Conservation (phyloP, 1,140 invertebrate species). For the Thaumetopoea pityocampa region DNA sequence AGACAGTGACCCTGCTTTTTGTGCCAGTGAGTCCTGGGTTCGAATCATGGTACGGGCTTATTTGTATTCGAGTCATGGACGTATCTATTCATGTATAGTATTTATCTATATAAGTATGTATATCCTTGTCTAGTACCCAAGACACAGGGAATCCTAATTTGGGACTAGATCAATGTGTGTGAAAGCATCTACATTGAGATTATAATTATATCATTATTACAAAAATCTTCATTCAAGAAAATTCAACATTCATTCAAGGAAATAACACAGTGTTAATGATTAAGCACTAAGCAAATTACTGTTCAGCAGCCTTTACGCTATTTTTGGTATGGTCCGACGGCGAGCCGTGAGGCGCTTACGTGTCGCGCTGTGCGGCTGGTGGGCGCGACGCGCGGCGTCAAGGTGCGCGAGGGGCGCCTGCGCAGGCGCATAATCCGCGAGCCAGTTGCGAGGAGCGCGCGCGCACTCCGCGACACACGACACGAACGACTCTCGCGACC, state of each 20-base stretch:
- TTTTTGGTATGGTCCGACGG: constrained; percentile 65
- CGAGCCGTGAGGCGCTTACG: constrained; percentile 68
- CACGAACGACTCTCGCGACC: constrained; percentile 72
- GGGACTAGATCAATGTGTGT: background rate
- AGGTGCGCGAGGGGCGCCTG: constrained; percentile 46
- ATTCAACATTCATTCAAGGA: background rate
- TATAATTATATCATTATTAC: background rate
- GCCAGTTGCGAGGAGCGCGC: constrained; percentile 60
- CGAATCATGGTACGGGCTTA: no score
- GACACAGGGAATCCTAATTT: no score
- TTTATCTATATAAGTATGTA: no score
- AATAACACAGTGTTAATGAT: constrained; percentile 16
- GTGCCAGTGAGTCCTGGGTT: no score
- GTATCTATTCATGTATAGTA: no score
- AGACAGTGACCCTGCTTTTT: no score
- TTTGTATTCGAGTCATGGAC: no score
- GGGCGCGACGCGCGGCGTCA: constrained; percentile 45
- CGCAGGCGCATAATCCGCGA: constrained; percentile 48
- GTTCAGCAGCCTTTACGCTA: constrained; percentile 43
- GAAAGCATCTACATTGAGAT: background rate
- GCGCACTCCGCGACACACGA: constrained; percentile 55
- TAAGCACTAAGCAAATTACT: constrained; percentile 32
- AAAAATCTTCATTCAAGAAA: no score
- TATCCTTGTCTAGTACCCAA: no score
- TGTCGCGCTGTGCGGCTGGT: constrained; percentile 66